Evolutionary conservation across 2,113 vertebrate genomes (phyloP).

Genomic region (Nycticryphes semicollaris): DNA sequence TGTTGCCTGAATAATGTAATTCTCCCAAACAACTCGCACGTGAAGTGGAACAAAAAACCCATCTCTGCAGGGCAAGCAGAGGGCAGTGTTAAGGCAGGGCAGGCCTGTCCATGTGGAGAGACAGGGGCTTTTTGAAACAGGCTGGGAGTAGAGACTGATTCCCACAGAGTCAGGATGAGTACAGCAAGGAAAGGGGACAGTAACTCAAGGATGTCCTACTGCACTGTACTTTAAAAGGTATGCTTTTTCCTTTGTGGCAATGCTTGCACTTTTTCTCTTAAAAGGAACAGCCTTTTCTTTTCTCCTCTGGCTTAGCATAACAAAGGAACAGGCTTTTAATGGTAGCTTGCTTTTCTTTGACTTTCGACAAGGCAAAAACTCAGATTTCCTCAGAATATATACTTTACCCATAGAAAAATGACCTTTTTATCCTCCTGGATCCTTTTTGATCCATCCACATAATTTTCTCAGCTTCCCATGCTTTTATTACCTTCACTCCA

Average conservation of each 20-base stretch:
- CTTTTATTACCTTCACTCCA: background rate
- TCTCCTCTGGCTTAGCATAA: background rate
- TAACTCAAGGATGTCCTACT: background rate
- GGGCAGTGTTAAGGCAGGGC: background rate
- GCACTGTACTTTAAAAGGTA: background rate
- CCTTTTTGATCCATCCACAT: background rate
- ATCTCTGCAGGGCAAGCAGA: background rate
- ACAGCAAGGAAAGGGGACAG: background rate
- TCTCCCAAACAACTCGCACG: background rate
- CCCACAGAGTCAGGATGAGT: background rate
- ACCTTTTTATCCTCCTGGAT: background rate
- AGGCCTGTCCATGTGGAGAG: background rate
- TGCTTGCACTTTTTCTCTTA: background rate
- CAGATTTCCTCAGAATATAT: background rate
- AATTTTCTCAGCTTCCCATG: background rate
- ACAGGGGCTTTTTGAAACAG: background rate
- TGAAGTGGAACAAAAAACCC: background rate
- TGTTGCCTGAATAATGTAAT: background rate
- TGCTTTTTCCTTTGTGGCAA: background rate
- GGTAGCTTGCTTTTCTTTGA: background rate
- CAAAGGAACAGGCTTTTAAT: background rate
- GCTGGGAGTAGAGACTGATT: background rate
- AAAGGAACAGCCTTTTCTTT: conserved; percentile 1
- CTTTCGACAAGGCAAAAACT: background rate
- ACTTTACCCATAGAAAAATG: background rate